Evolutionary conservation across 92 coral and sea anemone species (phyloP), one percentile per base, ranked within the genome.

Genomic region (Chrysogorgia sp.): DNA sequence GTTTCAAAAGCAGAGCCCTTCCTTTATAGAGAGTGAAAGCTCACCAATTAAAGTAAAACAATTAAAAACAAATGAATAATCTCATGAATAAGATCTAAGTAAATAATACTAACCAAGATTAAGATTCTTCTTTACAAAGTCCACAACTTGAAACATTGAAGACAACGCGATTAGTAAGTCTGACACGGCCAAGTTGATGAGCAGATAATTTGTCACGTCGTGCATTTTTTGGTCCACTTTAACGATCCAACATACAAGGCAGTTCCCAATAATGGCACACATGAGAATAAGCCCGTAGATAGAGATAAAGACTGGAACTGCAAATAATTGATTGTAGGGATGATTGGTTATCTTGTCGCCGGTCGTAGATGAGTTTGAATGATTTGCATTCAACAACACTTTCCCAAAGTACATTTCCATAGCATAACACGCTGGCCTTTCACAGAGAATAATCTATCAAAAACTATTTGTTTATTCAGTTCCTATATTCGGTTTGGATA

Each of bases 51-150:
- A 37, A 37, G 5, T 37, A 4, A 4, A 37, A 5, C 12, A 12
- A n/a, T n/a, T n/a, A n/a, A n/a, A n/a, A n/a, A n/a, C n/a, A n/a
- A n/a, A n/a, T n/a, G n/a, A n/a, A n/a, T n/a, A n/a, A n/a, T n/a
- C n/a, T n/a, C n/a, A n/a, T n/a, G n/a, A n/a, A n/a, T n/a, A n/a
- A n/a, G n/a, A n/a, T n/a, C n/a, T n/a, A n/a, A n/a, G n/a, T n/a
- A n/a, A n/a, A n/a, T n/a, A 7, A 0, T 23, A 69, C 76, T 69
- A 6, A 69, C 76, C 76, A 19, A 69, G 20, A 14, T 69, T 8
- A 1, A 69, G 20, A 69, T 69, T 60, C 48, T 69, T 69, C 14
- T 45, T 60, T 6, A 69, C 41, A 69, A 69, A 69, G 20, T 69
- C 76, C 9, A 19, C 60, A 10, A 69, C 60, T 0, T 69, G 76